Evolutionary conservation across 2,797 vertebrate species (phyloP).

Genomic region (Prunella strophiata): DNA sequence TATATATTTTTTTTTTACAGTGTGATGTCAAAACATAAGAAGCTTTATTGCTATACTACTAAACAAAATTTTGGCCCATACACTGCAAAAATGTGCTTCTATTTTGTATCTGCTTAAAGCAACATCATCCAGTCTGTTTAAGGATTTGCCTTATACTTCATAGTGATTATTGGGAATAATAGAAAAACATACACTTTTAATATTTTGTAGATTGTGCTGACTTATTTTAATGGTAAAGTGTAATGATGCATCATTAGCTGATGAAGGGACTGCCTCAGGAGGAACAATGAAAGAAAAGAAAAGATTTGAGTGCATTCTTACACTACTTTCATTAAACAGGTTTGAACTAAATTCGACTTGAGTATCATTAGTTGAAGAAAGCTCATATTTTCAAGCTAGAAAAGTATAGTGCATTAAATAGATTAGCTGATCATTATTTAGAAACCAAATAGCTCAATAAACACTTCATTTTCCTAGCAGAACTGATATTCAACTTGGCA

Average conservation of each 20-base stretch:
- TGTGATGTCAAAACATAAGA: neutral
- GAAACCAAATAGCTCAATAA: conserved; percentile 13
- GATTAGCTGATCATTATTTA: neutral
- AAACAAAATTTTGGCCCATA: neutral
- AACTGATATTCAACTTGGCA: conserved; percentile 7
- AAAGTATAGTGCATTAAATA: conserved; percentile 7
- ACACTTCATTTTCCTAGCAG: neutral
- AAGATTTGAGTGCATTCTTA: neutral
- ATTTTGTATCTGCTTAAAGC: conserved; percentile 51
- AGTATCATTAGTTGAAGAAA: neutral
- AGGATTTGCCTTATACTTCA: conserved; percentile 51
- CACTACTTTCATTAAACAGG: conserved; percentile 1
- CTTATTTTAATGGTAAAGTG: conserved; percentile 15
- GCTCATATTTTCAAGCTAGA: neutral
- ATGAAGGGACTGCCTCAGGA: conserved; percentile 28
- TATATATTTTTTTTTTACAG: neutral
- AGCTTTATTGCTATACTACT: neutral
- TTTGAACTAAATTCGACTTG: conserved; percentile 28
- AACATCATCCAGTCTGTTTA: conserved; percentile 35
- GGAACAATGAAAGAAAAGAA: neutral
- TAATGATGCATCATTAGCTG: neutral
- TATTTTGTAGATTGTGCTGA: neutral
- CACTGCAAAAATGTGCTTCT: neutral
- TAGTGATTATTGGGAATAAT: neutral
- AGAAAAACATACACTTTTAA: neutral